These are phyloP conservation scores for Steatocranus sp. DNA, from an alignment of 2,797 vertebrate species.

Conservation along the genomic window DNA sequence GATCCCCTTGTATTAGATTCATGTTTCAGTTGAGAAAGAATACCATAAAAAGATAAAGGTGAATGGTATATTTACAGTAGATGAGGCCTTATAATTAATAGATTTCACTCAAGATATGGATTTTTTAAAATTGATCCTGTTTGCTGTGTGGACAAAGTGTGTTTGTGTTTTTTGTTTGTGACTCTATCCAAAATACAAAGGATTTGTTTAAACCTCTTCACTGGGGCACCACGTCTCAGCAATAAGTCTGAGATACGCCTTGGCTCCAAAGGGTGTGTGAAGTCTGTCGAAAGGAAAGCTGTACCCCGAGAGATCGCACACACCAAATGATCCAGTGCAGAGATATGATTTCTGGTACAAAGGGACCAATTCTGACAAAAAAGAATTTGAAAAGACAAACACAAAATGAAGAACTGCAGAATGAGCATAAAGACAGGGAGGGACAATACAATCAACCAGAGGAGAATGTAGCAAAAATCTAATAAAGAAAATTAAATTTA, in stretches of 20 bases:
- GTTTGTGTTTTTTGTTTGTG: neutral
- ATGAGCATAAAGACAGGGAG: neutral
- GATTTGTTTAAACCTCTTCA: neutral
- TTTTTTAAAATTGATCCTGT: neutral
- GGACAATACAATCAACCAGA: neutral
- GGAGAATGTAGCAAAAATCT: neutral
- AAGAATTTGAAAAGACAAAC: neutral
- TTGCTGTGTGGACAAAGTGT: neutral
- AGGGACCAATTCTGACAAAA: neutral
- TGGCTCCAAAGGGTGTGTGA: neutral
- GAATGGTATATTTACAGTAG: neutral
- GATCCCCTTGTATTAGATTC: neutral
- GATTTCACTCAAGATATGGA: neutral
- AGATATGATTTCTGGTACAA: neutral
- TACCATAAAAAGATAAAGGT: neutral
- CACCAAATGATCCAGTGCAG: neutral
- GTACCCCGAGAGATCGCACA: neutral
- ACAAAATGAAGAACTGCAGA: neutral
- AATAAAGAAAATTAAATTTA: neutral
- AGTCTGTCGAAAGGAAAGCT: neutral
- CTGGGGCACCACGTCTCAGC: fast-evolving
- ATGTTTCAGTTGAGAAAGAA: neutral
- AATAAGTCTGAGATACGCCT: neutral
- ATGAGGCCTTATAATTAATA: neutral
- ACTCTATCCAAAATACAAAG: neutral